Percentiles rank a stretch among this genome's conserved stretches.
These are phyloP conservation scores for Drosophila mayaguana DNA, from an alignment of 2,888 invertebrate species.

Conservation along the genomic window DNA sequence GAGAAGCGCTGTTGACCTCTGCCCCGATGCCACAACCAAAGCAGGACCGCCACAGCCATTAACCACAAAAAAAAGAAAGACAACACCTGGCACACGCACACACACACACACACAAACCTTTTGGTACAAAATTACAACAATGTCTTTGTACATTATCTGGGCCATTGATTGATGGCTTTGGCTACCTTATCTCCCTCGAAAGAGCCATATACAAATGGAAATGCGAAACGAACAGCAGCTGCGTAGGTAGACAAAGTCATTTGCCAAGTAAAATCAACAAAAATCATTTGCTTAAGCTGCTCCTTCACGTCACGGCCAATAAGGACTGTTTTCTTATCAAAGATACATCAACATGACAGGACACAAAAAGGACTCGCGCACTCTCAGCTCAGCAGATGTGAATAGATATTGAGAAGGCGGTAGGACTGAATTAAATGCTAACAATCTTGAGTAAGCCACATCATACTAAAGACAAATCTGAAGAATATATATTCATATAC, in stretches of 20 bases:
- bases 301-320: conserved; percentile 43
- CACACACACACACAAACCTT: conserved; percentile 31
- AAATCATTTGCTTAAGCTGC: conserved; percentile 57
- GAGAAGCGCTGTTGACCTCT: conserved; percentile 38
- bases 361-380: conserved; percentile 19
- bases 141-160: conserved; percentile 59
- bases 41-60: background rate
- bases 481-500: background rate
- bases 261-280: conserved; percentile 58
- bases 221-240: conserved; percentile 36
- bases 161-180: conserved; percentile 72
- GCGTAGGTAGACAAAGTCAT: conserved; percentile 44
- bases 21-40: conserved; percentile 22
- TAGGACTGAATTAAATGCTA: background rate
- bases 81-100: conserved; percentile 11
- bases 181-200: conserved; percentile 31
- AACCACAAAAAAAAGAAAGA: conserved; percentile 12
- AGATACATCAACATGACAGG: conserved; percentile 47
- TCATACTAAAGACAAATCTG: too few relatives aligned
- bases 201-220: conserved; percentile 48
- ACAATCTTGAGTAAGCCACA: background rate
- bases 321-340: conserved; percentile 35
- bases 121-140: conserved; percentile 49
- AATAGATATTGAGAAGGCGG: conserved; percentile 12
- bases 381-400: conserved; percentile 8